phyloP scores from a whole-genome alignment of 2,113 vertebrate genomes.

The Rattus norvegicus region DNA sequence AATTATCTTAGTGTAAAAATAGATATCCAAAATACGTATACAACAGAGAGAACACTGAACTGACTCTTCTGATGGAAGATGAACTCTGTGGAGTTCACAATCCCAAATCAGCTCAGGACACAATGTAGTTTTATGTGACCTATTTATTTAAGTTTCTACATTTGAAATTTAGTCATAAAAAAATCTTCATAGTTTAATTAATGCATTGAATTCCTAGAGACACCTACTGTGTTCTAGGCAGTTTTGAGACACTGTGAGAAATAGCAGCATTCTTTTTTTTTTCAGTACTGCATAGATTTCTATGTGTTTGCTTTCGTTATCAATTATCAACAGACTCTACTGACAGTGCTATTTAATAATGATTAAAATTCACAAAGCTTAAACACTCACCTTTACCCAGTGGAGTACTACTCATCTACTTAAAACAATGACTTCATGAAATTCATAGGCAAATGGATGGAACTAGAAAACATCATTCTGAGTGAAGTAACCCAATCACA shows the following conservation, averaged over 20 bases:
- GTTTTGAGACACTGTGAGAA: background rate
- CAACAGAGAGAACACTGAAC: background rate
- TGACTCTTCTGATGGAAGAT: background rate
- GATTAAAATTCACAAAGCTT: background rate
- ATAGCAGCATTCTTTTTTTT: background rate
- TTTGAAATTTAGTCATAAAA: background rate
- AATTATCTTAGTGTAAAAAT: background rate
- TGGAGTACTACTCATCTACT: too few species aligned
- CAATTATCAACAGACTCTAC: background rate
- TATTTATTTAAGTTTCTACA: background rate
- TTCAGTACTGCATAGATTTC: background rate
- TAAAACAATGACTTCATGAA: too few species aligned
- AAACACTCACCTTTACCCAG: background rate
- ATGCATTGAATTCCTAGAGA: background rate
- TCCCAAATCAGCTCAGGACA: background rate
- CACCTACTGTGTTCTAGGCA: background rate
- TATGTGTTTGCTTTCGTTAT: background rate
- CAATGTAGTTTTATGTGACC: background rate
- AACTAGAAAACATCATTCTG: too few species aligned
- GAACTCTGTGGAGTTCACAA: background rate
- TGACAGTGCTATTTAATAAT: background rate
- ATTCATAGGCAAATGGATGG: too few species aligned
- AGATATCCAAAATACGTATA: background rate
- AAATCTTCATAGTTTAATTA: background rate
- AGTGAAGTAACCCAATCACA: too few species aligned